Percentiles rank a stretch among this genome's conserved stretches.
Evolutionary conservation across 2,888 invertebrate species (phyloP).

Genomic region (Lysandra coridon): DNA sequence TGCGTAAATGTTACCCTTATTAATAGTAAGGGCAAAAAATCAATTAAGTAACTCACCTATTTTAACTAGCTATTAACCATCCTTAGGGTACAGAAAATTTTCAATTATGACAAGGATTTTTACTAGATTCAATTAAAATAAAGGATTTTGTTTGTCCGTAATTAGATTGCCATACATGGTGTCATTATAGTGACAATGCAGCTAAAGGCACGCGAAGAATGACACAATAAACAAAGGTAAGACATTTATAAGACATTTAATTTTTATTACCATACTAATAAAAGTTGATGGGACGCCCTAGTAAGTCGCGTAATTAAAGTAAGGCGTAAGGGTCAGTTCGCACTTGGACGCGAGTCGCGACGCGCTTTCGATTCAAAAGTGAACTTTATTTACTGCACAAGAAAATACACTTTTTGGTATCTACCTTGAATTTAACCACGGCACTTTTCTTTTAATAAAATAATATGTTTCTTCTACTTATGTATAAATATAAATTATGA

Average conservation of each 20-base stretch:
- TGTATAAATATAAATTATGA: too few species aligned
- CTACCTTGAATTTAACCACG: too few species aligned
- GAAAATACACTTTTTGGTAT: neutral
- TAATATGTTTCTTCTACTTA: too few species aligned
- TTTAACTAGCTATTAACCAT: neutral
- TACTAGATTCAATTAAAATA: neutral
- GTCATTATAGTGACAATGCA: slow-evolving; percentile 21
- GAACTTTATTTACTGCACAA: neutral
- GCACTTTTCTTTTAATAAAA: too few species aligned
- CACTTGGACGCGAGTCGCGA: neutral
- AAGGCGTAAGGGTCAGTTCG: neutral
- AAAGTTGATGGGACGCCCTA: slow-evolving; percentile 28
- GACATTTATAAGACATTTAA: slow-evolving; percentile 28
- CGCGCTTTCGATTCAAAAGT: neutral
- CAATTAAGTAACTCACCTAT: neutral
- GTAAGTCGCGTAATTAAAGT: slow-evolving; percentile 28
- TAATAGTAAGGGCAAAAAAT: too few species aligned
- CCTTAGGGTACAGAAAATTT: neutral
- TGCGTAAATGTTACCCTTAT: too few species aligned
- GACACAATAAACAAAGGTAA: slow-evolving; percentile 29
- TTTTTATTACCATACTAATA: slow-evolving; percentile 29
- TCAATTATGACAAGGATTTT: neutral
- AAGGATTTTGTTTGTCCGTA: neutral
- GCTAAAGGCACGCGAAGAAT: slow-evolving; percentile 14
- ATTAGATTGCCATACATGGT: neutral